phyloP scores from a whole-genome alignment of 2,113 vertebrate genomes.

The Cyanistes caeruleus region DNA sequence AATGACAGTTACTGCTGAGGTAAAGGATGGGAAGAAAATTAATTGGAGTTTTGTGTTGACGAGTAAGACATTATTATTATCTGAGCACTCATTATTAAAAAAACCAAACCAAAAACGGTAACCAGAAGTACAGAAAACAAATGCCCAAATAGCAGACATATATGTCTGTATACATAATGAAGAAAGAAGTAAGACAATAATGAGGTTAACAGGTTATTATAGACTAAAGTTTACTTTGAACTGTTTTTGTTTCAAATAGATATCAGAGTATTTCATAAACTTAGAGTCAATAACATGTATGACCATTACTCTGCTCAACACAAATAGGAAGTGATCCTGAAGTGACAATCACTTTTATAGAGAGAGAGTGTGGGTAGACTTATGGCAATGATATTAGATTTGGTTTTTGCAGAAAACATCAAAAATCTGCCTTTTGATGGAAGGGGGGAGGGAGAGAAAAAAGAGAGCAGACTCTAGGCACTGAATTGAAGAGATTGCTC shows the following conservation, averaged over 20 bases:
- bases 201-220: background rate
- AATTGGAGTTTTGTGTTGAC: background rate
- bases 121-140: background rate
- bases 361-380: background rate
- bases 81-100: background rate
- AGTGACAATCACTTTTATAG: background rate
- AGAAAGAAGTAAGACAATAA: background rate
- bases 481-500: background rate
- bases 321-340: background rate
- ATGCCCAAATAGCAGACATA: background rate
- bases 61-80: background rate
- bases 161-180: background rate
- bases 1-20: background rate
- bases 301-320: background rate
- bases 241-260: background rate
- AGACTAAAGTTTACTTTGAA: background rate
- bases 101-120: background rate
- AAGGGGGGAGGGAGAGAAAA: background rate
- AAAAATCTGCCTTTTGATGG: background rate
- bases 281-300: background rate
- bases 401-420: background rate
- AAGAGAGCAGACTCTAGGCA: background rate
- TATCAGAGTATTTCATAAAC: background rate
- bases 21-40: background rate
- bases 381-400: background rate